These are phyloP conservation scores for Myopa tessellatipennis DNA, from an alignment of 2,888 invertebrate species.

Conservation along the genomic window DNA sequence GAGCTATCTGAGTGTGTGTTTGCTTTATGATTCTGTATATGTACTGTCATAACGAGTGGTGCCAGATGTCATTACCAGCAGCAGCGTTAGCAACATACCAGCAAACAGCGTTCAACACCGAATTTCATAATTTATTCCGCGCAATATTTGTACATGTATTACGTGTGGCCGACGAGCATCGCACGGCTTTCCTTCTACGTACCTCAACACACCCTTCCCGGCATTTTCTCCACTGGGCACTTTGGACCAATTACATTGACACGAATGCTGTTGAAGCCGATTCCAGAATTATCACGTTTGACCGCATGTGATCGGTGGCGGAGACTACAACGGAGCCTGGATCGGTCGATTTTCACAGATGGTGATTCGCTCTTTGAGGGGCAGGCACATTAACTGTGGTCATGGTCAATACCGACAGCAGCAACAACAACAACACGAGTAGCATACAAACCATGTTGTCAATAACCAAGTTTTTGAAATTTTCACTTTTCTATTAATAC, in stretches of 20 bases:
- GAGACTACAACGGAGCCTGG: too few species aligned
- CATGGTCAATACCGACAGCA: too few species aligned
- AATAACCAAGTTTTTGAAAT: too few species aligned
- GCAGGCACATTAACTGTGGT: too few species aligned
- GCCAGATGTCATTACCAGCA: constrained; percentile 9
- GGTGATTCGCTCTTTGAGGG: too few species aligned
- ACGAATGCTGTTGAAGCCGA: background rate
- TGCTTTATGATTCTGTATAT: background rate
- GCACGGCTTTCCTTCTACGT: background rate
- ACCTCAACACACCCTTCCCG: too few species aligned
- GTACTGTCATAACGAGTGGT: background rate
- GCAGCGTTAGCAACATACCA: background rate
- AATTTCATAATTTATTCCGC: constrained; percentile 14
- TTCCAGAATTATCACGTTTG: background rate
- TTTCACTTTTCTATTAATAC: too few species aligned
- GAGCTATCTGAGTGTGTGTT: too few species aligned
- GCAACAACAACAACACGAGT: too few species aligned
- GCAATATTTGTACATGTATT: constrained; percentile 13
- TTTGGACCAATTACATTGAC: background rate
- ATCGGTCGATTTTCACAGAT: too few species aligned
- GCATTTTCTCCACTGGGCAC: background rate
- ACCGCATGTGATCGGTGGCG: background rate
- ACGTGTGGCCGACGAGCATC: background rate
- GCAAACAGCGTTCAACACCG: background rate
- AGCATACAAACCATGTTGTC: too few species aligned